phyloP scores from a whole-genome alignment of 2,113 vertebrate species.

The Equus quagga region DNA sequence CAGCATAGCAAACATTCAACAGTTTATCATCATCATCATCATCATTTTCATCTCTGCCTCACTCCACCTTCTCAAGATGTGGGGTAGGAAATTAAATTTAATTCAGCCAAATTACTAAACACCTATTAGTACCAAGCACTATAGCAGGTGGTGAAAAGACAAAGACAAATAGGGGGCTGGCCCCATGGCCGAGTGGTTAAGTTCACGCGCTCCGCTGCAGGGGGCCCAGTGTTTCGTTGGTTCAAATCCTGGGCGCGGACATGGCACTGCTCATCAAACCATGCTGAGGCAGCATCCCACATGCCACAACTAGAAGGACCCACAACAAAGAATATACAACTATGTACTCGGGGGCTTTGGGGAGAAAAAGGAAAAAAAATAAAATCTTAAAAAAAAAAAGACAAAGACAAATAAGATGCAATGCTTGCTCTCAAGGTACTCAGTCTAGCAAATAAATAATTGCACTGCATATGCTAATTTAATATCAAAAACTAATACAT shows the following conservation, averaged over 20 bases:
- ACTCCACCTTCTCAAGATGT: not conserved
- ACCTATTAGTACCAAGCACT: not conserved
- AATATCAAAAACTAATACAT: not conserved
- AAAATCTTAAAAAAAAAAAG: not conserved
- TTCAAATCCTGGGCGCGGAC: too few species aligned
- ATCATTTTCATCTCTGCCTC: not conserved
- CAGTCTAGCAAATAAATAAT: not conserved
- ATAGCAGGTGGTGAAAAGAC: not conserved
- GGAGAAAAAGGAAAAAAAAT: too few species aligned
- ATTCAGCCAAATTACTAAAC: conserved; percentile 17
- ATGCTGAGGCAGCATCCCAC: too few species aligned
- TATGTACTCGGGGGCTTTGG: too few species aligned
- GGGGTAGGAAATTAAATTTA: not conserved
- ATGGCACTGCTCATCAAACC: too few species aligned
- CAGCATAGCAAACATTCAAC: not conserved
- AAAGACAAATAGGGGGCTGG: not conserved
- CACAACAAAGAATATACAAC: too few species aligned
- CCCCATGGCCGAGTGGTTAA: too few species aligned
- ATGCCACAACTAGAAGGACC: too few species aligned
- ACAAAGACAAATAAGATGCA: not conserved
- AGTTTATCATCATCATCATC: not conserved
- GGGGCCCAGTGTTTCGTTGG: too few species aligned
- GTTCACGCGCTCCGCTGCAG: too few species aligned
- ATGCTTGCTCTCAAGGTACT: not conserved
- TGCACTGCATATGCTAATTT: not conserved